Evolutionary conservation across 2,888 invertebrate genomes (phyloP), one percentile per base, ranked within the genome.

Genomic region (Erebia ligea): DNA sequence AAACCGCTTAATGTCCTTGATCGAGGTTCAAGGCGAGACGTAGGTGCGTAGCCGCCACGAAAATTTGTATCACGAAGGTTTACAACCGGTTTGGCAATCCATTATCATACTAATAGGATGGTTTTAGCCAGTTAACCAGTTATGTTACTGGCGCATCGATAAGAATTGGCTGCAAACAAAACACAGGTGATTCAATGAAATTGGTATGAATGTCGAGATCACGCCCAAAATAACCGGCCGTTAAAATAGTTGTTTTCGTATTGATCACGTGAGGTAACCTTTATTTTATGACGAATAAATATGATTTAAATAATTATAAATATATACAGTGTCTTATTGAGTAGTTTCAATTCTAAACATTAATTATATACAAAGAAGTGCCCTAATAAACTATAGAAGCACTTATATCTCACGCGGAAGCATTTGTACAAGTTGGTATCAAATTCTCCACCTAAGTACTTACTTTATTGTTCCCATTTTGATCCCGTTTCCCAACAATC

Each of bases 101-200:
- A 90, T 90, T 90, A 90, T 80, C 89, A 89, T 90, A 86, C 82
- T 86, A 90, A 91, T 90, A 78, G 87, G 84, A 84, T 84, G 79
- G 82, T 85, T 87, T 85, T 84, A 83, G 77, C 79, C 72, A 80
- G 77, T 79, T 76, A 84, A 85, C 85, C 83, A 80, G 45, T 45
- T 34, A 34, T 6, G 84, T 84, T 83, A 72, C 76, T 73, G 78
- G 80, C 69, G 66, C 71, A 70, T 72, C 70, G 74, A 70, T 74
- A 72, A 71, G 70, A 70, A 58, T 72, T 68, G 73, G 65, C 70
- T 70, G 68, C 70, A 72, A 74, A 76, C 74, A 74, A 79, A 76
- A 70, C 77, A 75, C 70, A 73, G 72, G 73, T 70, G 67, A 65
- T 71, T 69, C 73, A 68, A 72, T 69, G 40, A 66, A 70, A 69